Base-by-base conservation (phyloP, 2,797 vertebrate species). In the Hirundo rustica region DNA sequence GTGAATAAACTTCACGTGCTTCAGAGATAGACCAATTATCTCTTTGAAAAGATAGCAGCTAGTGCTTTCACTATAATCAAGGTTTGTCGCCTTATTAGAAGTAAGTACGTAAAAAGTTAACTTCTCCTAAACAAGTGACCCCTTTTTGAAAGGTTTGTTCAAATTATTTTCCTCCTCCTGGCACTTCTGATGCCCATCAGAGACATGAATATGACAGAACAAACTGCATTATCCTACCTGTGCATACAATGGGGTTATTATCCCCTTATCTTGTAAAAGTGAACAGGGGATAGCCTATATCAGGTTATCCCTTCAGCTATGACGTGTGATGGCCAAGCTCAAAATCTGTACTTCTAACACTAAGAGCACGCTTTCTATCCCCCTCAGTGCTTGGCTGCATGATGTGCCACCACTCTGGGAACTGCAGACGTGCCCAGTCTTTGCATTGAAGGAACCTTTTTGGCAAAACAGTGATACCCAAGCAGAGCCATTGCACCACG, bases 221-320 rank as follows among this genome's bases (percentile, higher is more conserved):
- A 62, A 60, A 34, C 55, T 54, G n/a, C 9, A 13, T 66, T 53
- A 54, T 73, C 21, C 29, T 32, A 26, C 40, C 14, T 5, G 6
- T 47, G 23, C 3, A 0, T 29, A 26, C 4, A 21, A 23, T 0
- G 0, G 1, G 10, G 29, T 10, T 16, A 21, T 58, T 58, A 47
- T 34, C 29, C 10, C 4, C 20, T 84, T 36, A 15, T 26, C 32
- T 54, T 64, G 47, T 61, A 75, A 67, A 83, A 50, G 4, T 4
- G 10, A 79, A 45, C 32, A 44, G 51, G 66, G 10, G 70, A 40
- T 94, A 85, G 55, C 45, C 51, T 62, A 1, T 58, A 78, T 74
- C 54, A 53, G 50, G 18, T 85, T 88, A 89, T 36, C 9, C 9
- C 40, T 94, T 87, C 87, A 83, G 75, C 88, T 92, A 30, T 16